A percentile compares a stretch with the other conserved stretches of the same genome.
Evolutionary conservation across 2,113 vertebrate species (phyloP).

Genomic region (Emydocephalus ijimae): DNA sequence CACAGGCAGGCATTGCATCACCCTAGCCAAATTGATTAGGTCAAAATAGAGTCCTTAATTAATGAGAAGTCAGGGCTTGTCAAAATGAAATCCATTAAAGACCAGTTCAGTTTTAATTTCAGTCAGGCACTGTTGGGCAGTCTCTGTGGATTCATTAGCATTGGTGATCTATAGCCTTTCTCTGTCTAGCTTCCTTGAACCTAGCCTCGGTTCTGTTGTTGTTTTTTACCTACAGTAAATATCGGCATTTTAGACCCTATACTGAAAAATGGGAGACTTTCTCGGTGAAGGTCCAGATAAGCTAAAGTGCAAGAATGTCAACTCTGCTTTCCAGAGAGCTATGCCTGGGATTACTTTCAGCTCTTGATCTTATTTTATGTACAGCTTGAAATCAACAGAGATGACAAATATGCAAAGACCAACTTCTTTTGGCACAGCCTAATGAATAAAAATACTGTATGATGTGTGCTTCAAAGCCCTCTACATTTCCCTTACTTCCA

Average conservation of each 20-base stretch:
- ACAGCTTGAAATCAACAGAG: background rate
- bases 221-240: slow-evolving; percentile 17
- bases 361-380: background rate
- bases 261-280: slow-evolving; percentile 1
- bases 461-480: background rate
- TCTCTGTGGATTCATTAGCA: slow-evolving; percentile 34
- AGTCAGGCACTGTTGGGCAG: slow-evolving; percentile 34
- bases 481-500: background rate
- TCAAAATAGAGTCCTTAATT: slow-evolving; percentile 68
- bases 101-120: slow-evolving; percentile 55
- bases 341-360: background rate
- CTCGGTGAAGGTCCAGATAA: slow-evolving; percentile 7
- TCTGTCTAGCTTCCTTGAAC: slow-evolving; percentile 13
- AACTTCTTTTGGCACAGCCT: background rate
- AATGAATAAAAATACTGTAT: background rate
- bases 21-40: slow-evolving; percentile 78
- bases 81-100: slow-evolving; percentile 58
- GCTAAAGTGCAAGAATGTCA: background rate
- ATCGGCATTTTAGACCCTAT: slow-evolving; percentile 8
- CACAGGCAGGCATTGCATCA: slow-evolving; percentile 68
- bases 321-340: background rate
- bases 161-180: slow-evolving; percentile 32
- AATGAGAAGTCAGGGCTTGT: slow-evolving; percentile 59
- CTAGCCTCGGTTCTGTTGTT: slow-evolving; percentile 11
- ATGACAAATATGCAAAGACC: background rate